Base-by-base conservation (phyloP, 2,888 invertebrate genomes). In the Mechanitis messenoides region DNA sequence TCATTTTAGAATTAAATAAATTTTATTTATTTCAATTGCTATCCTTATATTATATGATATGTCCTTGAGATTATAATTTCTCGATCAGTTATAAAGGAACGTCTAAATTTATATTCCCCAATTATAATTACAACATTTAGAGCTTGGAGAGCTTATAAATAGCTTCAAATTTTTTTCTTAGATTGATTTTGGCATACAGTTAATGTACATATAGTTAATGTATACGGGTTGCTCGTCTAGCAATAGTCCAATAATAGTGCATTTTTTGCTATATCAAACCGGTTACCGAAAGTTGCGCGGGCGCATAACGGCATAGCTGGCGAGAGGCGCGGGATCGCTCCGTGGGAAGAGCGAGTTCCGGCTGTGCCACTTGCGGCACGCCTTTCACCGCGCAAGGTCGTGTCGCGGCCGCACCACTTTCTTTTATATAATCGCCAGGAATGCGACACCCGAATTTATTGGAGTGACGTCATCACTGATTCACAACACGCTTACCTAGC, bases 321-420 rank as follows among this genome's bases (percentile, higher is more conserved):
- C 76, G 78, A 78, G 82, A 77, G 80, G 79, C 81, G 78, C 78
- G 78, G 78, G 81, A 75, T 76, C 74, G 71, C 72, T 74, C 78
- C 85, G 88, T 87, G 87, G 87, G 88, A 88, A 85, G 87, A 81
- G 81, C 77, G 74, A 87, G 87, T 84, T 88, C 89, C 88, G 89
- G 87, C 84, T 87, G 87, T 80, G 81, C 87, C 79, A 88, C 85
- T 87, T 87, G 84, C 80, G 76, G 76, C 81, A 77, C 82, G 83
- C 89, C 89, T 89, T 90, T 89, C 88, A 88, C 88, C 87, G 80
- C 76, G 74, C 79, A 87, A 90, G 89, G 89, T 89, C 89, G 89
- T 75, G 71, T 72, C 83, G 83, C 84, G 87, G 83, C 87, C 87
- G 85, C 79, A 85, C 87, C 83, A 89, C 90, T 90, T 90, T 90